Evolutionary conservation across 2,797 vertebrate genomes (phyloP), one percentile per base, ranked within the genome.

Genomic region (Mus caroli): DNA sequence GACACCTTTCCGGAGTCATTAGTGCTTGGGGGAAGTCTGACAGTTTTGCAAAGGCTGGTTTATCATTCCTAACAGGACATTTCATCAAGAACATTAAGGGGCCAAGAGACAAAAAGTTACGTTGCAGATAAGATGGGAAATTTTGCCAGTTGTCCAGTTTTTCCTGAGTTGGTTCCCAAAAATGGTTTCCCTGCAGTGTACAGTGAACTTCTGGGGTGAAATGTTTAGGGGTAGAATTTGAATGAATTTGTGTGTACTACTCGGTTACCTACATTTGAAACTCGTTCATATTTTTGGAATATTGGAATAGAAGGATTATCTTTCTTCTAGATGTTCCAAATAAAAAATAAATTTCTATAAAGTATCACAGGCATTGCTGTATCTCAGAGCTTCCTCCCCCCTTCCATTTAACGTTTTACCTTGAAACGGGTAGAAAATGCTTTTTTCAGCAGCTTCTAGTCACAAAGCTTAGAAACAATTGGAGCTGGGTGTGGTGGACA

Each of bases 121-220:
- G 69, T 89, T 91, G 54, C 62, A 84, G 52, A 69, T 24, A 54
- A 58, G 26, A n/a, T 79, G 92, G n/a, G 62, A 80, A 87, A 89
- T 73, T 77, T 71, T 17, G 76, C 92, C 83, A 46, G 5, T 76
- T 96, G 78, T 84, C 37, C 52, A 79, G 15, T 34, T 93, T 56
- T 60, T 94, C 26, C 71, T 19, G 67, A 60, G 34, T 88, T 90
- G 34, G 37, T n/a, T 73, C 75, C 80, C 91, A 34, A 73, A 95
- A 96, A 75, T 95, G 76, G 60, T 79, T 95, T 91, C 73, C 46
- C 52, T 58, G 75, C 82, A 6, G 37, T 88, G 56, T 90, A 77
- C 84, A 92, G 1, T 71, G 52, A 93, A 78, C 67, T 97, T 56
- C 75, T 67, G 64, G 1, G 75, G 71, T 54, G 85, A 90, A 50